Evolutionary conservation across 1,140 invertebrate species (phyloP).

Genomic region (Bilobella aurantiaca): DNA sequence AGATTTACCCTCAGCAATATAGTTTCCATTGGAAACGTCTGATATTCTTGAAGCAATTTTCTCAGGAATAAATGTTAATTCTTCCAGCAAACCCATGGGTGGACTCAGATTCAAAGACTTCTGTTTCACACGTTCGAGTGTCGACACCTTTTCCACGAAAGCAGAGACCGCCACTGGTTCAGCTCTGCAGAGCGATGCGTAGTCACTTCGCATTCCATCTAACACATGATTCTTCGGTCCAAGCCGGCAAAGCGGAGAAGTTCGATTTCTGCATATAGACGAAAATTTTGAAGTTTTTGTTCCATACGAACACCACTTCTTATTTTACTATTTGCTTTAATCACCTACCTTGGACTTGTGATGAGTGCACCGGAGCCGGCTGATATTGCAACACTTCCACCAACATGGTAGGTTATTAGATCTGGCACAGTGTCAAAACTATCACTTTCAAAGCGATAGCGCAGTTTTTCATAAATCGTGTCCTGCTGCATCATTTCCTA

Average conservation of each 20-base stretch:
- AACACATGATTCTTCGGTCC: not conserved
- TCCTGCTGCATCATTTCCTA: slow-evolving; percentile 74
- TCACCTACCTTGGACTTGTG: slow-evolving; percentile 52
- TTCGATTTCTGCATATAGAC: slow-evolving; percentile 24
- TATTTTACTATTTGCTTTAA: too few species aligned
- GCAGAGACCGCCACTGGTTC: not conserved
- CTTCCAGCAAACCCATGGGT: slow-evolving; percentile 20
- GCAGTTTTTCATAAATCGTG: slow-evolving; percentile 79
- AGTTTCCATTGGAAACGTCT: too few species aligned
- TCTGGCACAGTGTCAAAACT: slow-evolving; percentile 85
- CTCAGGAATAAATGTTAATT: too few species aligned
- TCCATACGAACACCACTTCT: too few species aligned
- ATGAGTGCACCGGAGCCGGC: slow-evolving; percentile 76
- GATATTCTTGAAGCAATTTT: slow-evolving; percentile 13
- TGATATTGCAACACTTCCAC: slow-evolving; percentile 74
- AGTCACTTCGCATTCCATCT: slow-evolving; percentile 9
- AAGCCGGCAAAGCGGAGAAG: slow-evolving; percentile 2
- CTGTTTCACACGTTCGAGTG: slow-evolving; percentile 19
- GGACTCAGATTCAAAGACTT: slow-evolving; percentile 19
- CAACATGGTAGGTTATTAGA: slow-evolving; percentile 85
- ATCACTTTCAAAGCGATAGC: slow-evolving; percentile 90
- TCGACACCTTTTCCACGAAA: slow-evolving; percentile 18
- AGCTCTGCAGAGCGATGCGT: slow-evolving; percentile 16
- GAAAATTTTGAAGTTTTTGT: not conserved
- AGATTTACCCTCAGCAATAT: not conserved